Evolutionary conservation across 2,888 invertebrate species (phyloP).

Genomic region (Phania funesta): DNA sequence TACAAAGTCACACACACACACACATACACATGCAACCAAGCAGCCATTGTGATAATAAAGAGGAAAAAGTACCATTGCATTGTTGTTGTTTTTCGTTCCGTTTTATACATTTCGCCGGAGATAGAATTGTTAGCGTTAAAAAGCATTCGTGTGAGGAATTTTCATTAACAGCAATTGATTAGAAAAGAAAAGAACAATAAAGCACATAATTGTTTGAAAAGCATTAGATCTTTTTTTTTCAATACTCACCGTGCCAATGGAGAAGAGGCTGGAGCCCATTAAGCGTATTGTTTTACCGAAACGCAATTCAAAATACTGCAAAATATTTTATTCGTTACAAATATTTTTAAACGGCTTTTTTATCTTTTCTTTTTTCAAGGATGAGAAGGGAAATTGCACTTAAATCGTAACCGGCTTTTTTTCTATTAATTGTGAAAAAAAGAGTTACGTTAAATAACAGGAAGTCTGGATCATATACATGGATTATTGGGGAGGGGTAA

Average conservation of each 20-base stretch:
- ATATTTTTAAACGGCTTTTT: background rate
- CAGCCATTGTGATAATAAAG: background rate
- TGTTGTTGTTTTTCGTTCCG: conserved; percentile 6
- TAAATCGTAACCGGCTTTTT: no score
- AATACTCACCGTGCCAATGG: conserved; percentile 85
- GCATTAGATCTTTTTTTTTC: background rate
- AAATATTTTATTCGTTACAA: conserved; percentile 57
- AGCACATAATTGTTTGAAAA: background rate
- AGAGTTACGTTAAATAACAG: no score
- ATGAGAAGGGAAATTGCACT: no score
- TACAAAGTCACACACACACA: conserved; percentile 9
- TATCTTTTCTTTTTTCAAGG: no score
- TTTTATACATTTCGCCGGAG: conserved; percentile 2
- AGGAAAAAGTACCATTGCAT: background rate
- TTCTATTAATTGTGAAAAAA: no score
- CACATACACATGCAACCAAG: background rate
- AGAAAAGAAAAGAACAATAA: background rate
- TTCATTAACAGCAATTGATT: background rate
- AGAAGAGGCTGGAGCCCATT: conserved; percentile 86
- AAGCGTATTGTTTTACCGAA: conserved; percentile 86
- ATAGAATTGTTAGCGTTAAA: conserved; percentile 7
- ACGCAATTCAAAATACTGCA: conserved; percentile 87
- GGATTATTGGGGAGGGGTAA: no score
- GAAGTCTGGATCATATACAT: no score
- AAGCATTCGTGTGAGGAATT: background rate